Evolutionary conservation across 2,113 vertebrate genomes (phyloP).

Genomic region (Tyto alba): DNA sequence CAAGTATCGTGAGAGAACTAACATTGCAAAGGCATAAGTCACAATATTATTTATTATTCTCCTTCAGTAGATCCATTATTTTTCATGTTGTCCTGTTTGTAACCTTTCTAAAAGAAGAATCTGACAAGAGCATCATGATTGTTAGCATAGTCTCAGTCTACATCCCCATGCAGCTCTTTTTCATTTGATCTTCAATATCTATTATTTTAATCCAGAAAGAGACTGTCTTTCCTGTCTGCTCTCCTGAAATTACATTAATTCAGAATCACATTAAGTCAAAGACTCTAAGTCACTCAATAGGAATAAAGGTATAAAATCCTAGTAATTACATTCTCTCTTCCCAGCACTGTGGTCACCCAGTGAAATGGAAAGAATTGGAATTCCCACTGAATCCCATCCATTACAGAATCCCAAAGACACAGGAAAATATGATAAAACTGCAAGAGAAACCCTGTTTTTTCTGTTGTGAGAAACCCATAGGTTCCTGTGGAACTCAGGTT

Average conservation of each 20-base stretch:
- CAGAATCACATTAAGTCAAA: background rate
- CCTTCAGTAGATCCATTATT: background rate
- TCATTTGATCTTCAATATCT: background rate
- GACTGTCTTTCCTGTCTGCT: background rate
- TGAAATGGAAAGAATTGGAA: background rate
- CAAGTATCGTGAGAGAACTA: background rate
- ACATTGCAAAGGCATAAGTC: background rate
- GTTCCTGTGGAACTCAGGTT: background rate
- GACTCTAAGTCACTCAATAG: background rate
- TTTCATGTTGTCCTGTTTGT: background rate
- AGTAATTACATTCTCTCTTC: background rate
- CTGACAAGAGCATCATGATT: background rate
- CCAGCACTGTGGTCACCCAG: background rate
- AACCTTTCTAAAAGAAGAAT: background rate
- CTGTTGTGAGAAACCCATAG: background rate
- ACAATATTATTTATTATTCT: background rate
- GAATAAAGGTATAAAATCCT: background rate
- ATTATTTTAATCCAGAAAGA: background rate
- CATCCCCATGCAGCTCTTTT: background rate
- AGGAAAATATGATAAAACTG: background rate
- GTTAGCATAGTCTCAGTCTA: background rate
- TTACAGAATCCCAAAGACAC: background rate
- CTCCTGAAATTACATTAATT: background rate
- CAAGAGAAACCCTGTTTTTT: background rate
- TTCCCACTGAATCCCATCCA: background rate